Evolutionary conservation across 2,888 invertebrate species (phyloP), one percentile per base, ranked within the genome.

Genomic region (Cordilura impudica): DNA sequence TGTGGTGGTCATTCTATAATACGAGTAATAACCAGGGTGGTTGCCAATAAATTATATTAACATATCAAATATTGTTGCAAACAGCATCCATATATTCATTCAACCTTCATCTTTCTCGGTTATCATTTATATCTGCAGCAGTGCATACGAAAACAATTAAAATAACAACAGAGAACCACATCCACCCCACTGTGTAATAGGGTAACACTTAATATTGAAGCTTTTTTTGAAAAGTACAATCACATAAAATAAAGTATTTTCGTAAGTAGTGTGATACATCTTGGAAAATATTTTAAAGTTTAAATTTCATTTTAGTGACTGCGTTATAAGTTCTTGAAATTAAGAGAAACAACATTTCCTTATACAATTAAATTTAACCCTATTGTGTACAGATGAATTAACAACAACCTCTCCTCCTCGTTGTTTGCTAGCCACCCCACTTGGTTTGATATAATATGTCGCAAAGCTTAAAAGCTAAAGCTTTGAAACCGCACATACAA

Each of bases 1-100:
- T 75, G 79, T 72, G 79, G 71, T 79, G 79, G 79, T 79, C 79
- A 79, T 66, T 79, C 63, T 61, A 71, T 67, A 71, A 71, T 75
- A 66, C 61, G 47, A 74, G 39, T 51, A 47, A 54, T 35, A 56
- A 65, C 10, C 61, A 61, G 75, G 79, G 79, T 78, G 67, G 78
- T 63, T 71, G 71, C 73, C 75, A 79, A 75, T 79, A 75, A 71
- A 75, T 75, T 79, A 67, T 75, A 79, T 79, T 71, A 79, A 67
- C 75, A 79, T 75, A 79, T 79, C 79, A 79, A 79, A 79, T 79
- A 67, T 71, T 75, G 70, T 61, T 61, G 54, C 66, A 74, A 71
- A 58, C 78, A 78, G 71, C 75, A 71, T 61, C 66, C 74, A 69
- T 63, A 63, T 7, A 31, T 39, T 39, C 35, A n/a, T 39, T n/a